Base-by-base conservation (phyloP, 2,888 invertebrate genomes). In the Unio pictorum region DNA sequence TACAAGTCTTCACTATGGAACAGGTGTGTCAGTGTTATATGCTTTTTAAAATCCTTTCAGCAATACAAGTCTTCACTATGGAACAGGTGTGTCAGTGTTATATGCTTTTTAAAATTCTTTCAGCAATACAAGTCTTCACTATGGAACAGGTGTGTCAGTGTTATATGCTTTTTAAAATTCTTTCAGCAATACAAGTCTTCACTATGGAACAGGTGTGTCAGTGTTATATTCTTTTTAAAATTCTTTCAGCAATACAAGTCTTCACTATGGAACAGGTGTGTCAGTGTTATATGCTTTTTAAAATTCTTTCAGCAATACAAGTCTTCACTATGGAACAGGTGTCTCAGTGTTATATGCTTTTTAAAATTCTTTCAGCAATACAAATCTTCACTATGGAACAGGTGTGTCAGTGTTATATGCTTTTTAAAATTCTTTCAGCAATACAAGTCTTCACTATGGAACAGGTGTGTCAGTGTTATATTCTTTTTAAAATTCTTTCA, bases 261-360 rank as follows among this genome's bases (percentile, higher is more conserved):
- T 98, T 89, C 97, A 96, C 90, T 97, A 97, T 85, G 89, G 95
- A 1, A 94, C 95, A 81, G 97, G 97, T 0, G 91, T 96, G 54
- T 89, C 93, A 0, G 88, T 97, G 45, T 57, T 45, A 30, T 63
- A 18, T 23, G 1, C 45, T 45, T 45, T 45, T 45, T 45, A 11
- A 45, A 45, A 45, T 26, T 55, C 18, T 80, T 77, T 64, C 81
- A 89, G 89, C 70, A 97, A 97, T 87, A 92, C 93, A 0, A 81
- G 95, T 20, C 96, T 98, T 89, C 97, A 96, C 90, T 97, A 97
- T 85, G 89, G 95, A 1, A 94, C 95, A 81, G 97, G 97, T 0
- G 91, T 96, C 45, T 89, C 93, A 0, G 88, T 97, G 45, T 57
- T 45, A 30, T 63, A 18, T 23, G 1, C 45, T 45, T 45, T 45